These are phyloP conservation scores for Alaudala cheleensis DNA, from an alignment of 2,113 vertebrate genomes.

Conservation along the genomic window DNA sequence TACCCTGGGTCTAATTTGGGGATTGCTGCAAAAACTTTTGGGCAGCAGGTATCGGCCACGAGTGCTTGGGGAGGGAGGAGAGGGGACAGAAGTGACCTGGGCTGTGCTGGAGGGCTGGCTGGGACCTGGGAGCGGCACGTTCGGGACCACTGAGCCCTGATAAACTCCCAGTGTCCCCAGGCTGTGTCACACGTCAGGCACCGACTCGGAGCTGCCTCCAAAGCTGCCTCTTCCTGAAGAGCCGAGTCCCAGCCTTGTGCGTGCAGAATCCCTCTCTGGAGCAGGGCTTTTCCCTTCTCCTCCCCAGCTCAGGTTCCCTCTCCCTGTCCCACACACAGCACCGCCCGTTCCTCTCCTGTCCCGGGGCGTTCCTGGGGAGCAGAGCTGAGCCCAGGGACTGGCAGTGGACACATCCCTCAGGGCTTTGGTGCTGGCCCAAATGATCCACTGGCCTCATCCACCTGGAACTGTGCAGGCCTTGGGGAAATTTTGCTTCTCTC, in stretches of 20 bases:
- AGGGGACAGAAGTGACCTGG: background rate
- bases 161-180: background rate
- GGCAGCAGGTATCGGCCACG: background rate
- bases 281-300: background rate
- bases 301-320: background rate
- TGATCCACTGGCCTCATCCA: background rate
- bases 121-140: background rate
- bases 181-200: background rate
- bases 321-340: too few species aligned
- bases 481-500: background rate
- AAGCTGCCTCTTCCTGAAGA: background rate
- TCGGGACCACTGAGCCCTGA: background rate
- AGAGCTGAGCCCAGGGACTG: background rate
- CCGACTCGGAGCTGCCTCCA: background rate
- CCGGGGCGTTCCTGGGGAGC: background rate
- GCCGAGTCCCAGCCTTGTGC: background rate
- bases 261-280: background rate
- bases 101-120: background rate
- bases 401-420: background rate
- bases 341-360: background rate
- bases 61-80: background rate
- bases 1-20: background rate
- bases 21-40: background rate
- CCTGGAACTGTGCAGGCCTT: background rate
- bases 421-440: background rate